Base-by-base conservation (phyloP, 1,140 invertebrate species). In the Bombus difficillimus region DNA sequence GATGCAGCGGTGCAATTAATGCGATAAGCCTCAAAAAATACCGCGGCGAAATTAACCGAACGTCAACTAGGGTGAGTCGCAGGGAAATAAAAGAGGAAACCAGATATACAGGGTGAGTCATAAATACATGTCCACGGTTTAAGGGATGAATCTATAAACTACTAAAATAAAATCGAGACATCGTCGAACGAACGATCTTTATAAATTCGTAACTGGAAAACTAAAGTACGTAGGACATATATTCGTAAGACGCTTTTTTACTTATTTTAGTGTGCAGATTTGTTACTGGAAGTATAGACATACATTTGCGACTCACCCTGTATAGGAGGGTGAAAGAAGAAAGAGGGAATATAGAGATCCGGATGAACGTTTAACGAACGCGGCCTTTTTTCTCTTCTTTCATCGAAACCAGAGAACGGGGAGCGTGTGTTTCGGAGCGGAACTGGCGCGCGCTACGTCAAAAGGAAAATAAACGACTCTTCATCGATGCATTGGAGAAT, bases 21-120 rank as follows among this genome's bases (percentile, higher is more conserved):
- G 89, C 88, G 88, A 89, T 87, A 90, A 89, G 81, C 74, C 22
- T 83, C 68, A 78, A 86, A 84, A 89, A 90, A 89, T 89, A 82
- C 80, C 72, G 74, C 34, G 59, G 81, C 53, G 37, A 89, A 89
- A 89, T 90, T 85, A 89, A 82, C 64, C 83, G 64, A 74, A 59
- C 41, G 47, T 69, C 62, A 75, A 62, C 64, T 41, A 47, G 59
- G 73, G 47, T 66, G 32, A 47, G 53, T 41, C 5, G 47, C 18
- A 22, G 18, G 57, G 25, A 57, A 57, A 62, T 25, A 53, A 66
- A 53, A 28, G 57, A 34, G 41, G 43, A 22, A 71, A 53, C 47
- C 15, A 53, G 18, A 53, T 53, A 53, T 53, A 53, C 47, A 53
- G 47, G 47, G 47, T 53, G 47, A 22, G 47, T 53, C 18, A 8